Base-by-base conservation (phyloP, 1,140 invertebrate species). In the Protaetia brevitarsis region DNA sequence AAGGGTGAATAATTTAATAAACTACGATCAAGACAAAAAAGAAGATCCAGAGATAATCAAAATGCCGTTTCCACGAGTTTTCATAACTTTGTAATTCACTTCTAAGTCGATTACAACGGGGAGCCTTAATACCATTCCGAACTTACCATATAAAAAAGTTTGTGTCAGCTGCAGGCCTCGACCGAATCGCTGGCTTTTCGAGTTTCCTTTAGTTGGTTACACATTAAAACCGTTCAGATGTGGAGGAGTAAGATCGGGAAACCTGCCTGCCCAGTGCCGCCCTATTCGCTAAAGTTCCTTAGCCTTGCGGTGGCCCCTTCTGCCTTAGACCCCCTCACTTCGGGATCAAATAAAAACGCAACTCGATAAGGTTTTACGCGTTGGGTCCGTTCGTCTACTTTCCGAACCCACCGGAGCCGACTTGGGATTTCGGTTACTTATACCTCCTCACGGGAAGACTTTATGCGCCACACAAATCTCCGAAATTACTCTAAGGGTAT, bases 401-500 rank as follows among this genome's bases (percentile, higher is more conserved):
- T 51, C 41, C 16, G 16, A 21, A 51, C 11, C 41, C 26, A 51
- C 41, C 26, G 19, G 26, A 23, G 41, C 41, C 37, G 41, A 19
- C 19, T 23, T 51, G 19, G 19, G 41, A 23, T 23, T 51, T 51
- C 26, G 19, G 41, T 23, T 51, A 51, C 41, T 51, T 51, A 51
- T 51, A n/a, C n/a, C 31, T 31, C 57, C 57, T 59, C 11, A 59
- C 27, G 26, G 57, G 57, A 59, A 31, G 29, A 59, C 30, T 59
- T 59, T 59, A 59, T 31, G 30, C 57, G 27, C 57, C 16, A n/a
- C 29, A 28, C 57, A 59, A 59, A 59, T 59, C 57, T 59, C 29
- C 29, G 57, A 59, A 59, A 59, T 59, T 59, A 59, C 57, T 59
- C 30, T 59, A 59, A 59, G 57, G 57, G 30, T 59, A 59, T 59